These are phyloP conservation scores for Lithobates sylvaticus DNA, from an alignment of 2,797 vertebrate genomes.

Conservation along the genomic window DNA sequence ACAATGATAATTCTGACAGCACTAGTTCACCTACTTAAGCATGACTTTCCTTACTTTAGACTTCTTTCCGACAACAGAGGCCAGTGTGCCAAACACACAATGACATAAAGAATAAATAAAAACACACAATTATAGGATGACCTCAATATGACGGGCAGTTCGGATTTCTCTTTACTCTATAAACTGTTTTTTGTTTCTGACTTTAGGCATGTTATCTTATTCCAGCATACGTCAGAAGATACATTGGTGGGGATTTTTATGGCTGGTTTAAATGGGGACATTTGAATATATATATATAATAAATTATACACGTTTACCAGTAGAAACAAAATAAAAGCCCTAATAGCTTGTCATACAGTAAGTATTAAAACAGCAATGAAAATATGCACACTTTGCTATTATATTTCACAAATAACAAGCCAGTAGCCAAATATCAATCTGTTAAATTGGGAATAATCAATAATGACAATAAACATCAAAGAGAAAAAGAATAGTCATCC, in stretches of 20 bases:
- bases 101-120: background rate
- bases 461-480: too few species aligned
- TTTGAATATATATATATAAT: background rate
- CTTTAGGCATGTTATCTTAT: too few species aligned
- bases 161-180: too few species aligned
- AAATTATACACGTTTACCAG: background rate
- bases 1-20: too few species aligned
- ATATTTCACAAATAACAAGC: background rate
- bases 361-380: too few species aligned
- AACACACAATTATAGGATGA: too few species aligned
- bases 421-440: background rate
- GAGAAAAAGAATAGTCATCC: conserved; percentile 65
- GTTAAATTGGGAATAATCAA: background rate
- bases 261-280: background rate
- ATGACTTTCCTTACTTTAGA: background rate
- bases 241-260: too few species aligned
- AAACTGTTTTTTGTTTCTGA: too few species aligned
- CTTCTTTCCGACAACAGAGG: background rate
- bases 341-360: too few species aligned
- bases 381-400: too few species aligned
- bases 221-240: too few species aligned
- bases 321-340: background rate
- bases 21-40: background rate
- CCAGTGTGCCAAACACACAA: background rate
- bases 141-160: too few species aligned